phyloP scores from a whole-genome alignment of 2,797 vertebrate genomes.

The Amphiprion clarkii region DNA sequence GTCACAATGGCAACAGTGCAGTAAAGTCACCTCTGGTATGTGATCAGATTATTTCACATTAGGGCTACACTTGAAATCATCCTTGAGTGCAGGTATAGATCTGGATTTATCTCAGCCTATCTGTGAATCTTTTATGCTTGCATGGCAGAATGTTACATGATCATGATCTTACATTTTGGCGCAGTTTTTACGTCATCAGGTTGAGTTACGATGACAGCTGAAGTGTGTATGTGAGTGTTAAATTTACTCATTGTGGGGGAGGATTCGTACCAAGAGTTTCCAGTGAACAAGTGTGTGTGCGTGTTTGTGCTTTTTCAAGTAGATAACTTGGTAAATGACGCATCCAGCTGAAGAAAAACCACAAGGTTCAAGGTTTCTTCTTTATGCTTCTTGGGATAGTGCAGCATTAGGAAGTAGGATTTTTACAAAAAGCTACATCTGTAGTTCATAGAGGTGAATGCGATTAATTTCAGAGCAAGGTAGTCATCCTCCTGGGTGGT shows the following conservation, averaged over 20 bases:
- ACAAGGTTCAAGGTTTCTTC: slow-evolving; percentile 8
- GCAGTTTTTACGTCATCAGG: slow-evolving; percentile 40
- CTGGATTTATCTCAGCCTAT: not conserved
- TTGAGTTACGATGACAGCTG: slow-evolving; percentile 42
- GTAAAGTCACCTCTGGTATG: not conserved
- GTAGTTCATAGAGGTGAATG: slow-evolving; percentile 42
- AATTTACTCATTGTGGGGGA: slow-evolving; percentile 28
- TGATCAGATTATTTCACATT: no score
- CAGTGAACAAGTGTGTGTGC: not conserved
- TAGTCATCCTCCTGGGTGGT: slow-evolving; percentile 65
- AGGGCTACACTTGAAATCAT: not conserved
- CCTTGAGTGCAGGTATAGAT: not conserved
- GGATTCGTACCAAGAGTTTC: slow-evolving; percentile 32
- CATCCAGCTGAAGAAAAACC: slow-evolving; percentile 11
- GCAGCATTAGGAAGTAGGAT: slow-evolving; percentile 3
- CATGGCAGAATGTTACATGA: slow-evolving; percentile 27
- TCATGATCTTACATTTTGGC: slow-evolving; percentile 4
- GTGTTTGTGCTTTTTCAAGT: not conserved
- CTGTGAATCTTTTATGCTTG: not conserved
- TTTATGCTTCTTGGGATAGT: slow-evolving; percentile 9
- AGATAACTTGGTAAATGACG: not conserved
- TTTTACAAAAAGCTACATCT: slow-evolving; percentile 52
- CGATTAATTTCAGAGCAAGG: slow-evolving; percentile 36
- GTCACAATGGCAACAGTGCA: no score
- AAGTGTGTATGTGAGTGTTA: slow-evolving; percentile 30